Conservation (phyloP, 1,140 invertebrate genomes). For the Leptonema lineaticorne region DNA sequence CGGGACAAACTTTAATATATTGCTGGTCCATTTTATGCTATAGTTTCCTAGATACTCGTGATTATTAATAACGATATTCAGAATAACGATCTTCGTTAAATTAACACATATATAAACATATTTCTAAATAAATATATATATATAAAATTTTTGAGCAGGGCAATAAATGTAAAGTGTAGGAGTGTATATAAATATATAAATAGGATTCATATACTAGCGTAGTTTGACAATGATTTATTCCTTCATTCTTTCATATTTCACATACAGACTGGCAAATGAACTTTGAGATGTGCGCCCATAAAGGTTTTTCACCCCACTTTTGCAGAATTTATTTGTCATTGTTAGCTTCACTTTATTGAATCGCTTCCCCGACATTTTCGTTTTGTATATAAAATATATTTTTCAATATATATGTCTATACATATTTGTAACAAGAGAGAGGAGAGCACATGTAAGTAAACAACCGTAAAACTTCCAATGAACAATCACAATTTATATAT, state of each 20-base stretch:
- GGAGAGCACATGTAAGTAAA: constrained; percentile 5
- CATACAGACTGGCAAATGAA: constrained; percentile 36
- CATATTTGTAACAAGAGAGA: not conserved
- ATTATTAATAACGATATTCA: too few species aligned
- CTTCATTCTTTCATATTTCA: constrained; percentile 35
- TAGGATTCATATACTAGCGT: too few species aligned
- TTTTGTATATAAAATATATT: not conserved
- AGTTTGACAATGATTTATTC: constrained; percentile 40
- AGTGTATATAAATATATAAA: not conserved
- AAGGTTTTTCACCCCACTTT: constrained; percentile 9
- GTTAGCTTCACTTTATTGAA: constrained; percentile 26
- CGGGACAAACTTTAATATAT: not conserved
- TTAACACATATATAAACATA: too few species aligned
- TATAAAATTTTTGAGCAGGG: too few species aligned
- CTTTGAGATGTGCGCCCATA: constrained; percentile 28
- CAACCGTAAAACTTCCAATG: constrained; percentile 9
- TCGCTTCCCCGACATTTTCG: constrained; percentile 11
- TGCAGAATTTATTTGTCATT: constrained; percentile 32
- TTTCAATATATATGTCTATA: too few species aligned
- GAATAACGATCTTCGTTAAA: too few species aligned
- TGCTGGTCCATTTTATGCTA: too few species aligned
- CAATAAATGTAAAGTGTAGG: too few species aligned
- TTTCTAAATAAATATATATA: too few species aligned
- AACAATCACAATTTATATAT: constrained; percentile 21
- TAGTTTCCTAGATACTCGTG: too few species aligned